A percentile compares a stretch with the other conserved stretches of the same genome.
Conservation (phyloP, 1,140 invertebrate genomes). For the Grapholita molesta region DNA sequence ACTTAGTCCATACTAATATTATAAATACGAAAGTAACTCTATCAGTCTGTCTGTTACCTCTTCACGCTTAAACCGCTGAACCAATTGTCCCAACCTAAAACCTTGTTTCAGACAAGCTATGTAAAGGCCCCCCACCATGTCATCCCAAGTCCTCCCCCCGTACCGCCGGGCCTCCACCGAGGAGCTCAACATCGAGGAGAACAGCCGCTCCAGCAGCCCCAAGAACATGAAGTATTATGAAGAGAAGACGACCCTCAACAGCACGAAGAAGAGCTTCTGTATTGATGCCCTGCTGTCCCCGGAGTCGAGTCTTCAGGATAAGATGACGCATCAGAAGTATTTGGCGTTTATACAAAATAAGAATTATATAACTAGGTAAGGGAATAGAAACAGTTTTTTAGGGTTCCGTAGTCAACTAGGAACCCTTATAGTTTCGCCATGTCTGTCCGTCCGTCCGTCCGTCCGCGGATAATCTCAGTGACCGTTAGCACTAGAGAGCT, state of each 20-base stretch:
- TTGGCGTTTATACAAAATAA: conserved; percentile 66
- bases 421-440: no score
- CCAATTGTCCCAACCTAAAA: background rate
- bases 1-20: no score
- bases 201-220: conserved; percentile 51
- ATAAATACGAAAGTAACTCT: no score
- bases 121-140: background rate
- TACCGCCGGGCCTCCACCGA: conserved; percentile 51
- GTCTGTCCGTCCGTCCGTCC: no score
- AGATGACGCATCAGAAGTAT: conserved; percentile 71
- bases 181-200: conserved; percentile 57
- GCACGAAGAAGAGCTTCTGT: conserved; percentile 71
- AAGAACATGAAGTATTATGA: conserved; percentile 67
- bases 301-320: conserved; percentile 54
- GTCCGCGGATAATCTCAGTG: no score
- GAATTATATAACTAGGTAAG: conserved; percentile 58
- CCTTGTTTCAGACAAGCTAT: background rate
- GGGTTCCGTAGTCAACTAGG: no score
- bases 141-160: conserved; percentile 23
- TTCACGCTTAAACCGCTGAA: no score
- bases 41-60: no score
- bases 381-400: conserved; percentile 43
- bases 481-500: no score
- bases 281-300: conserved; percentile 71
- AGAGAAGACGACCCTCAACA: conserved; percentile 58